Base-by-base conservation (phyloP, 2,888 invertebrate genomes). In the Hymenopus coronatus region DNA sequence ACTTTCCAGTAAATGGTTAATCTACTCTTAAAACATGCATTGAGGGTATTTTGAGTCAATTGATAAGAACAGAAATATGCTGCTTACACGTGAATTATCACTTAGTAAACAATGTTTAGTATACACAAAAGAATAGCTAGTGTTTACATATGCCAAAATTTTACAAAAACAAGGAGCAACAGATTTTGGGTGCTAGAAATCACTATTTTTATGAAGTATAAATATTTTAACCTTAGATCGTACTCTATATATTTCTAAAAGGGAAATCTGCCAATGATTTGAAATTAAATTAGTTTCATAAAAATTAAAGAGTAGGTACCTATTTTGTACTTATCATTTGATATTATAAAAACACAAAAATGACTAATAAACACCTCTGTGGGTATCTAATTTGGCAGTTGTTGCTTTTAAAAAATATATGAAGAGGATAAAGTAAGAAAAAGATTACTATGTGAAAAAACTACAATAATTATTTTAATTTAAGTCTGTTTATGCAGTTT, bases 241-340 rank as follows among this genome's bases (percentile, higher is more conserved):
- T 70, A 70, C 54, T 70, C 15, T 25, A 20, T 70, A 20, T 70
- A 70, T 70, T 15, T 70, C 54, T 70, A 70, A 70, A 70, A 70
- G 54, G 20, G 54, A 70, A 70, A 70, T 70, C 54, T 70, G 54
- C 54, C 54, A 70, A 70, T 70, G 54, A 14, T 54, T 54, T 54
- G 14, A 70, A 70, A 70, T 20, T 70, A 70, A 25, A 6, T 20
- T 20, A 8, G 20, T 70, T 70, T 70, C 54, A 70, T 70, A 70
- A 70, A 70, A 70, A 70, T 4, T 70, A 70, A n/a, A 86, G 28
- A 86, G 30, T 86, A 40, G 40, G 12, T 40, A 40, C 40, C 40
- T 40, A 28, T 28, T 86, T 86, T 86, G 86, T 86, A 86, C 86
- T 86, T 86, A 81, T 81, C 28, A 86, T 28, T 30, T 86, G 86